Evolutionary conservation across 2,113 vertebrate species (phyloP), one percentile per base, ranked within the genome.

Genomic region (Tachycineta bicolor): DNA sequence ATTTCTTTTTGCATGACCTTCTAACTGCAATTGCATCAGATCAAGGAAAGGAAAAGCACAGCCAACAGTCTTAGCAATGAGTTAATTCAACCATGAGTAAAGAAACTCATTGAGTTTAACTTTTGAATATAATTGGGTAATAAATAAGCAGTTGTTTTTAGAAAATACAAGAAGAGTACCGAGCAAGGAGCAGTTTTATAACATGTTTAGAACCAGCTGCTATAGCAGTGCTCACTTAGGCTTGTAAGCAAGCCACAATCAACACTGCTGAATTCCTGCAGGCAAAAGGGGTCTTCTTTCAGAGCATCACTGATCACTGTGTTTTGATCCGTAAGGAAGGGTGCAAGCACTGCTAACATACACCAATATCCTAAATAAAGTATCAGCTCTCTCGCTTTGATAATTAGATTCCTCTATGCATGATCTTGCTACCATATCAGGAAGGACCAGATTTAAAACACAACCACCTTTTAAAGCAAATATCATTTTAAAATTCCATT

Each of bases 71-170:
- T 71, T 46, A 88, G 80, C 56, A 89, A 88, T 75, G 83, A 78
- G 88, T 84, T 89, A 89, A 92, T 71, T 89, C 93, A 96, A 50
- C 65, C 90, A 71, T 60, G 50, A 93, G 64, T 44, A 75, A 84
- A 94, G 64, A 84, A 96, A 93, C 39, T 78, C 68, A 71, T 17
- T 43, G 68, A 63, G 60, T 83, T 92, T 73, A 80, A 92, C 68
- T 96, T 93, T 25, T 67, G 49, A 91, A 84, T 91, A 78, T 90
- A 95, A 93, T 25, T 93, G 64, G 76, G 52, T 82, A 95, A 92
- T 94, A 95, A 96, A 96, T 94, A 94, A 91, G 67, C 73, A 92
- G 79, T 56, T 96, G 71, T 22, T 91, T 87, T 59, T 23, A 71
- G 60, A 80, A 91, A 95, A 83, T 11, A 77, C 22, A 90, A 78